A percentile compares a stretch with the other conserved stretches of the same genome.
Conservation (phyloP, 2,888 invertebrate genomes). For the Augochlorella aurata region DNA sequence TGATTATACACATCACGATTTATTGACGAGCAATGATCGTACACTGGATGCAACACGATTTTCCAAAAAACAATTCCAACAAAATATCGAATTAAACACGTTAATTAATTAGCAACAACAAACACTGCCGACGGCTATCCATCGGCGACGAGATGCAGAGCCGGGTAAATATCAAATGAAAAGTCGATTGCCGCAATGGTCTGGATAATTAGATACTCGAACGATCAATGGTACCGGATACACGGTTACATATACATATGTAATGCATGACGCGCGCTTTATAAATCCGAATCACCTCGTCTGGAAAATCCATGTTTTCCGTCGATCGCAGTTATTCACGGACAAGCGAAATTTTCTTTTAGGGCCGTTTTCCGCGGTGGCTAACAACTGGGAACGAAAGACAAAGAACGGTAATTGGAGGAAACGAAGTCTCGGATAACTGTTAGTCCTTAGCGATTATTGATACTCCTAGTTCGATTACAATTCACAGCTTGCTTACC, state of each 20-base stretch:
- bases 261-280: conserved; percentile 13
- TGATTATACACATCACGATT: conserved; percentile 61
- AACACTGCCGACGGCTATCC: conserved; percentile 34
- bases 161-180: conserved; percentile 20
- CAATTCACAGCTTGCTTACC: conserved; percentile 46
- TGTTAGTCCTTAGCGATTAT: conserved; percentile 25
- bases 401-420: not conserved
- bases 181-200: conserved; percentile 27
- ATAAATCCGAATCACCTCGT: conserved; percentile 5
- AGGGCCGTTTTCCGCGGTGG: conserved; percentile 41
- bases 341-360: conserved; percentile 28
- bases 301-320: not conserved
- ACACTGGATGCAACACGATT: conserved; percentile 57
- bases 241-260: conserved; percentile 4
- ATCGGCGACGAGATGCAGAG: conserved; percentile 19
- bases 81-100: conserved; percentile 41
- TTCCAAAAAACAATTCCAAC: conserved; percentile 43
- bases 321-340: conserved; percentile 14
- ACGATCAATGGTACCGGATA: conserved; percentile 49
- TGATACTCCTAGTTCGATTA: conserved; percentile 46
- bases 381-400: not conserved
- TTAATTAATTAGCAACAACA: conserved; percentile 52
- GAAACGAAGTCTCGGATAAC: conserved; percentile 5
- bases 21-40: conserved; percentile 62
- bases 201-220: conserved; percentile 50